A percentile compares a stretch with the other conserved stretches of the same genome.
Conservation (phyloP, 2,113 vertebrate genomes). For the Podarcis cretensis region DNA sequence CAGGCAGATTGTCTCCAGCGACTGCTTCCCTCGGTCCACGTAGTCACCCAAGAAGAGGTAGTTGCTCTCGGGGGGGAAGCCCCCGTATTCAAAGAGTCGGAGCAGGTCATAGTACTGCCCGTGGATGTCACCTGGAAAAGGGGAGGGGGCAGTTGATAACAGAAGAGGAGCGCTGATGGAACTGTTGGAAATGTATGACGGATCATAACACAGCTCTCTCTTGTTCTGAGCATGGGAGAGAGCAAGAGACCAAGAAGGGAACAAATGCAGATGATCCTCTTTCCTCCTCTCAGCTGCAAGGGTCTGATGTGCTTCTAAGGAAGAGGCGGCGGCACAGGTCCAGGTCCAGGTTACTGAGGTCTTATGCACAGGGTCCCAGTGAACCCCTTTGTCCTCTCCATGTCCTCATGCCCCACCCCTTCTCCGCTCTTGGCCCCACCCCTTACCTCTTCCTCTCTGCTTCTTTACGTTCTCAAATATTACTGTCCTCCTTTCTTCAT, state of each 20-base stretch:
- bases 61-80: constrained; percentile 96
- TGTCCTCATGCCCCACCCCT: too few relatives aligned
- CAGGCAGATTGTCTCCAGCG: constrained; percentile 95
- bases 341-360: too few relatives aligned
- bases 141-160: not conserved
- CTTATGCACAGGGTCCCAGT: too few relatives aligned
- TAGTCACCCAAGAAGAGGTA: constrained; percentile 90
- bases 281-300: not conserved
- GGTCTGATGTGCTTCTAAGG: too few relatives aligned
- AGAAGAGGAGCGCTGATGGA: not conserved
- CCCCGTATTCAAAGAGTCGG: constrained; percentile 93
- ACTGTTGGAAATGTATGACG: not conserved
- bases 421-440: too few relatives aligned
- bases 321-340: too few relatives aligned
- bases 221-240: not conserved
- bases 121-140: constrained; percentile 88
- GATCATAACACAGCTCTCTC: not conserved
- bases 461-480: too few relatives aligned
- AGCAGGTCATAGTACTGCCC: constrained; percentile 97
- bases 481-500: too few relatives aligned
- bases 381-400: too few relatives aligned
- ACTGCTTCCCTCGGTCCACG: constrained; percentile 88
- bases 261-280: not conserved
- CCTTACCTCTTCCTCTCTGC: too few relatives aligned
- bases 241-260: too few relatives aligned